Conservation (phyloP, 2,888 invertebrate species). For the Eudasyphora cyanicolor region DNA sequence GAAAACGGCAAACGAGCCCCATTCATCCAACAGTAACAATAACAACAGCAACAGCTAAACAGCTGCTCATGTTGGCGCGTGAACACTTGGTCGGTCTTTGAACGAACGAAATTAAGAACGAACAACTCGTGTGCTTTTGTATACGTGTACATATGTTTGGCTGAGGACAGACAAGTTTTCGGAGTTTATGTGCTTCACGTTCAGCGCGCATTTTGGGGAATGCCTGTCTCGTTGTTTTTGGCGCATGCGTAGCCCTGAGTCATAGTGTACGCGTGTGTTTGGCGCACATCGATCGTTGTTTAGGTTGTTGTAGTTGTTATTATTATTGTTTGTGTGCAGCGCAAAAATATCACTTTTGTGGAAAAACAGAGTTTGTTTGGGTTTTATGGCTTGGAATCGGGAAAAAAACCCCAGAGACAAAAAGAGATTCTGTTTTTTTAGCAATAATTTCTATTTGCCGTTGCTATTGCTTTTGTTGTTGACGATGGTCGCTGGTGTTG, state of each 20-base stretch:
- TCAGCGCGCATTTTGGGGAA: slow-evolving; percentile 63
- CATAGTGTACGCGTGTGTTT: slow-evolving; percentile 31
- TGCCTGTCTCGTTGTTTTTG: slow-evolving; percentile 65
- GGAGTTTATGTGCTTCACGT: slow-evolving; percentile 8
- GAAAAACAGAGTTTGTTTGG: slow-evolving; percentile 50
- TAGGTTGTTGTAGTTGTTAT: background rate
- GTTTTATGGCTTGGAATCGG: slow-evolving; percentile 35
- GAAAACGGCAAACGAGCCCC: slow-evolving; percentile 2
- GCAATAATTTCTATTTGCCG: slow-evolving; percentile 28
- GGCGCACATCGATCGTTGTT: too few species aligned
- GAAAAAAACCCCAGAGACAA: background rate
- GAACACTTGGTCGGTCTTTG: slow-evolving; percentile 62
- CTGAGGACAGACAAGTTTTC: background rate
- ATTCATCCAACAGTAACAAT: background rate
- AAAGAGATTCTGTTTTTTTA: slow-evolving; percentile 56
- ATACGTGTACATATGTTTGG: background rate
- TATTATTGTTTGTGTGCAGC: slow-evolving; percentile 29
- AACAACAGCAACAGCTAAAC: slow-evolving; percentile 39
- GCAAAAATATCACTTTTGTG: slow-evolving; percentile 25
- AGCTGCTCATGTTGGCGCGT: slow-evolving; percentile 65
- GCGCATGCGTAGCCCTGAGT: slow-evolving; percentile 63
- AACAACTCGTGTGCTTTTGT: slow-evolving; percentile 8
- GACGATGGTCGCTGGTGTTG: background rate
- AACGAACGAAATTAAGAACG: too few species aligned
- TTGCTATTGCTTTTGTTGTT: background rate